These are phyloP conservation scores for Metopolophium dirhodum DNA, from an alignment of 1,140 invertebrate species.

Conservation along the genomic window DNA sequence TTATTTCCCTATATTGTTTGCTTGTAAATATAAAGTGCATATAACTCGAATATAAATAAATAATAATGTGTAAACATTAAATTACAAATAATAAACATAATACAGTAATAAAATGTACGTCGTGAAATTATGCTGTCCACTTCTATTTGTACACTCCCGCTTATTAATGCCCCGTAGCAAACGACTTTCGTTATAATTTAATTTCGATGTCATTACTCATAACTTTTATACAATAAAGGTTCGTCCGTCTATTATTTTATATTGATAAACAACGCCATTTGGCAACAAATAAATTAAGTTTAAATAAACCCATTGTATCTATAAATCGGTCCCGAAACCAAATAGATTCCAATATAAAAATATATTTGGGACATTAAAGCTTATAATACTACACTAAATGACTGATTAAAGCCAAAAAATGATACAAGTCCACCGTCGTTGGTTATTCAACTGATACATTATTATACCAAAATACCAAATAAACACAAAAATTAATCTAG, in stretches of 20 bases:
- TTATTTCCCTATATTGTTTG: neutral
- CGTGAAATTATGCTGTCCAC: neutral
- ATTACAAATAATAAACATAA: too few relatives aligned
- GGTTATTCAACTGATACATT: neutral
- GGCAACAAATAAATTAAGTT: neutral
- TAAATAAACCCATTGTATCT: neutral
- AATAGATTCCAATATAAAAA: neutral
- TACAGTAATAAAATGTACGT: neutral
- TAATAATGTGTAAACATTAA: too few relatives aligned
- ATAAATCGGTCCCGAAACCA: neutral
- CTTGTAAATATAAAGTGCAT: too few relatives aligned
- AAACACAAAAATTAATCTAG: neutral
- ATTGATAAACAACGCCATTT: neutral
- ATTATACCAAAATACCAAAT: neutral
- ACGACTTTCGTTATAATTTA: neutral
- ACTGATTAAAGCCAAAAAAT: neutral
- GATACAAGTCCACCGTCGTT: neutral
- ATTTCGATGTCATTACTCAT: neutral
- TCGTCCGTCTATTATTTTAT: neutral
- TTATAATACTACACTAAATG: neutral
- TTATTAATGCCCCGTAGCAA: neutral
- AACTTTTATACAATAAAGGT: neutral
- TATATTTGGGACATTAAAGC: neutral
- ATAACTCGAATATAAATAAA: neutral
- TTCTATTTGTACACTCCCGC: neutral